phyloP scores from a whole-genome alignment of 2,888 invertebrate genomes.

The Drosophila phalerata region DNA sequence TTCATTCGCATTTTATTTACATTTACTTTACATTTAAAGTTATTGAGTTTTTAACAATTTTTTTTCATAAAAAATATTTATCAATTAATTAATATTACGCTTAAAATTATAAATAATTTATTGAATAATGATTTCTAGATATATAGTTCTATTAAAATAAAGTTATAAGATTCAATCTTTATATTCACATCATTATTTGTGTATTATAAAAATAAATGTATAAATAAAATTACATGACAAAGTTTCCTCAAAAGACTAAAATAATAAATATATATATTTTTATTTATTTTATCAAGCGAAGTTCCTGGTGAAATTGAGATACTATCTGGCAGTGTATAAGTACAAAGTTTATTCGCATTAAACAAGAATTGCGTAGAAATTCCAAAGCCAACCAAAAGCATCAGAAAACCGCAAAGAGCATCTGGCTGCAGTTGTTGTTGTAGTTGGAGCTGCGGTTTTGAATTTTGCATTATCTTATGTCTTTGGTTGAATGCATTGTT shows the following conservation, averaged over 20 bases:
- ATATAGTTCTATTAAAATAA: too few relatives aligned
- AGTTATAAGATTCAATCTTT: too few relatives aligned
- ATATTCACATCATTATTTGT: too few relatives aligned
- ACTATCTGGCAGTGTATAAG: slow-evolving; percentile 11
- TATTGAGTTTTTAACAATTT: background rate
- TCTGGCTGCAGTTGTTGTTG: slow-evolving; percentile 3
- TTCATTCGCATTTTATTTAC: background rate
- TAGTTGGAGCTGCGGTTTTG: slow-evolving; percentile 39
- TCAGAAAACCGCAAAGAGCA: slow-evolving; percentile 40
- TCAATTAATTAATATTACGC: too few relatives aligned
- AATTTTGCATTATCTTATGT: slow-evolving; percentile 44
- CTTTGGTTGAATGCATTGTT: slow-evolving; percentile 29
- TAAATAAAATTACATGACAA: background rate
- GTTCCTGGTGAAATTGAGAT: background rate
- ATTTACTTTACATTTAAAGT: background rate
- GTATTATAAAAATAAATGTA: background rate
- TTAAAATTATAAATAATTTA: too few relatives aligned
- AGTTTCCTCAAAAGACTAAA: background rate
- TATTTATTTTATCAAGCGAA: background rate
- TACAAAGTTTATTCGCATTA: slow-evolving; percentile 19
- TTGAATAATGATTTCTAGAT: too few relatives aligned
- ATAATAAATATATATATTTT: background rate
- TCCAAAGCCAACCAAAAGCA: slow-evolving; percentile 31
- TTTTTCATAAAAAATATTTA: background rate
- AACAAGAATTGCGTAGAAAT: slow-evolving; percentile 30